Conservation (phyloP, 23 tunicate genomes). For the Corella eumyota region DNA sequence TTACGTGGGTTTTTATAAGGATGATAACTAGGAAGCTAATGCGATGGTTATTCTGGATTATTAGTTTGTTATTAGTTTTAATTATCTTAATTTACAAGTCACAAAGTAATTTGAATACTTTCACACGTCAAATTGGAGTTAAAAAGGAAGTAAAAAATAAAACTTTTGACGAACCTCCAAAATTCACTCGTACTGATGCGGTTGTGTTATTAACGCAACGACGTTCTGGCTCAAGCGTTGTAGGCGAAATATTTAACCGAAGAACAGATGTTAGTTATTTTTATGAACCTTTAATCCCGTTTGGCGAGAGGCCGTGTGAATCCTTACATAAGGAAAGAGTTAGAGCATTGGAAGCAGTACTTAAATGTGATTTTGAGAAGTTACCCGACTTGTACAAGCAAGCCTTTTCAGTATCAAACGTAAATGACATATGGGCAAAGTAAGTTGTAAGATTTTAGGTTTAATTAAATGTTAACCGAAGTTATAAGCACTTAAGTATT, state of each 20-base stretch:
- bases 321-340: constrained; percentile 1
- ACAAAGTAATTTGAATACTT: no score
- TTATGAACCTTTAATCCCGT: constrained; percentile 37
- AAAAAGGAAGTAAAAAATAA: no score
- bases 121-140: no score
- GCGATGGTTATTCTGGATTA: no score
- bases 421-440: constrained; percentile 10
- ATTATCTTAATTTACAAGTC: no score
- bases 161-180: no score
- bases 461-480: no score
- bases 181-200: constrained; percentile 37
- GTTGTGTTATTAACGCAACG: constrained; percentile 25
- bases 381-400: not conserved
- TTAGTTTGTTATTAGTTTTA: no score
- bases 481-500: no score
- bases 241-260: constrained; percentile 43
- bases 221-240: constrained; percentile 40
- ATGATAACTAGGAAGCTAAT: no score
- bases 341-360: not conserved
- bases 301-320: constrained; percentile 10
- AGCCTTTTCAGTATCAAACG: constrained; percentile 1
- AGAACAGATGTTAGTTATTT: constrained; percentile 29
- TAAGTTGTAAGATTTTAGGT: no score
- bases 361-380: constrained; percentile 14
- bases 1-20: no score